Evolutionary conservation across 53 echinoderm and acorn worm species (phyloP).

Genomic region (Paelopatides confundens): DNA sequence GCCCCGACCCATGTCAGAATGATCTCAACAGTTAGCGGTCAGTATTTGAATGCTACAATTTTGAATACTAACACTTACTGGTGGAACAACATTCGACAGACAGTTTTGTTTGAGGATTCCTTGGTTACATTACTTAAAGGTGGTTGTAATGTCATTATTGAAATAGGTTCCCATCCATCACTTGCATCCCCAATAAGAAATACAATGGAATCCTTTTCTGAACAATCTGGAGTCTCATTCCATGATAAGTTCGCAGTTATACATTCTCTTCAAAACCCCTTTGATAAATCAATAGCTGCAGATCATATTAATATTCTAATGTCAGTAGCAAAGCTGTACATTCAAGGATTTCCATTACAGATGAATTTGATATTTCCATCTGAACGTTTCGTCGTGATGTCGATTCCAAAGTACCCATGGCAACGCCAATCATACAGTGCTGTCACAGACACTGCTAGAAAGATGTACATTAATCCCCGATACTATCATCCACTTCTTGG

Average conservation of each 20-base stretch:
- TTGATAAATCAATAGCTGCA: constrained; percentile 24
- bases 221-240: background rate
- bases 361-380: constrained; percentile 35
- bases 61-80: constrained; percentile 44
- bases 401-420: constrained; percentile 80
- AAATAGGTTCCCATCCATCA: constrained; percentile 65
- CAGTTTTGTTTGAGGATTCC: constrained; percentile 42
- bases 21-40: constrained; percentile 15
- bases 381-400: constrained; percentile 6
- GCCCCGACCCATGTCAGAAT: background rate
- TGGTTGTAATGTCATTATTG: constrained; percentile 50
- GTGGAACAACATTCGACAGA: constrained; percentile 64
- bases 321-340: constrained; percentile 61
- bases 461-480: background rate
- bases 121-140: constrained; percentile 29
- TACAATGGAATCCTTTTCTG: background rate
- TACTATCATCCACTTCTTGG: background rate
- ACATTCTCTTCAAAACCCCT: constrained; percentile 47
- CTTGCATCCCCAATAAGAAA: constrained; percentile 56
- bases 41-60: constrained; percentile 22
- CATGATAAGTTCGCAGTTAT: constrained; percentile 41
- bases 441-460: background rate
- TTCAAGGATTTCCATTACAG: constrained; percentile 23
- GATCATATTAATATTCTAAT: constrained; percentile 54
- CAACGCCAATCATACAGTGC: constrained; percentile 62